These are phyloP conservation scores for Pocillopora verrucosa DNA, from an alignment of 64 coral and sea anemone genomes.

Conservation along the genomic window DNA sequence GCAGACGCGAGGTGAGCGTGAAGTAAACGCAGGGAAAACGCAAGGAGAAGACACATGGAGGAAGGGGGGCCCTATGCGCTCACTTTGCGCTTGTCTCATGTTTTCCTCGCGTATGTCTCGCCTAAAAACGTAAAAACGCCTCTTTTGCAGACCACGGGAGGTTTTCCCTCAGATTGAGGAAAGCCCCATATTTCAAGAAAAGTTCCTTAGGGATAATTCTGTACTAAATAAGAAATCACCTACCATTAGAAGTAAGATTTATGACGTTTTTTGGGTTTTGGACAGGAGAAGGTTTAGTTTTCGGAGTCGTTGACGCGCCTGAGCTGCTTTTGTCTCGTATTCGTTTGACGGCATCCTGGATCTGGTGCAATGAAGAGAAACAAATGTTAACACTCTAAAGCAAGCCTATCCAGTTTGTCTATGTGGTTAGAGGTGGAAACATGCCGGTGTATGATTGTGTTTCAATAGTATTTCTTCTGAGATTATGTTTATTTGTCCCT, in stretches of 20 bases:
- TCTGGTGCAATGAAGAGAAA: neutral
- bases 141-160: too few relatives aligned
- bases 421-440: neutral
- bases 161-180: too few relatives aligned
- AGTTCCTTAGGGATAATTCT: neutral
- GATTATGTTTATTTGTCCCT: too few relatives aligned
- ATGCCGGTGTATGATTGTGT: neutral
- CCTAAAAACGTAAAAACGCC: too few relatives aligned
- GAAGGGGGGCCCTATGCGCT: too few relatives aligned
- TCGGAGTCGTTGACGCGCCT: neutral
- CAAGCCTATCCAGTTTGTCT: neutral
- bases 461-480: too few relatives aligned
- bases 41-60: too few relatives aligned
- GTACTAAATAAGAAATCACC: neutral
- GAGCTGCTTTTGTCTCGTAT: neutral
- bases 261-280: neutral
- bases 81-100: too few relatives aligned
- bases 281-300: conserved; percentile 20
- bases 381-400: neutral
- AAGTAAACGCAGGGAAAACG: too few relatives aligned
- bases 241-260: neutral
- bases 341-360: conserved; percentile 33
- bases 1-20: too few relatives aligned
- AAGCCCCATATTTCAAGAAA: neutral
- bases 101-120: too few relatives aligned